Evolutionary conservation across 2,113 vertebrate genomes (phyloP).

Genomic region (Mormyrus lacerda): DNA sequence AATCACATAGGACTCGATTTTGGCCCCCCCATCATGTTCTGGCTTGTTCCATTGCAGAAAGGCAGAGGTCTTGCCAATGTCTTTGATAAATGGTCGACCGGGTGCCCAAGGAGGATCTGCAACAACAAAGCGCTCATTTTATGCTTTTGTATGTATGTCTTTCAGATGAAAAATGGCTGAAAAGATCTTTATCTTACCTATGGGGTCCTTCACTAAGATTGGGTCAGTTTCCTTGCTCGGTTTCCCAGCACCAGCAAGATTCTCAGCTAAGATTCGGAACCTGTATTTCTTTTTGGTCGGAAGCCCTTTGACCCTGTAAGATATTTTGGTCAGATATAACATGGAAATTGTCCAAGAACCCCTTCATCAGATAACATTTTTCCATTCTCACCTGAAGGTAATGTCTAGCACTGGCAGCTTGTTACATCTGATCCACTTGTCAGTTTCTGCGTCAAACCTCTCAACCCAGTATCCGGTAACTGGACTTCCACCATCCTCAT

Average conservation of each 20-base stretch:
- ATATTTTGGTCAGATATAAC: neutral
- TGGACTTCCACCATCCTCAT: conserved; percentile 93
- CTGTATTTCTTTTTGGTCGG: conserved; percentile 88
- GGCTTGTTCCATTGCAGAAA: conserved; percentile 82
- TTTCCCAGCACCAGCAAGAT: conserved; percentile 91
- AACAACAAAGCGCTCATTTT: conserved; percentile 20
- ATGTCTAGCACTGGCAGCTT: conserved; percentile 87
- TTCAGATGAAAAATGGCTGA: neutral
- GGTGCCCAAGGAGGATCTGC: conserved; percentile 96
- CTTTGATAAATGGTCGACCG: conserved; percentile 83
- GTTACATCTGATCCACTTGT: conserved; percentile 96
- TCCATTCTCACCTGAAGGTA: conserved; percentile 71
- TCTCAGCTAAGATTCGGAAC: conserved; percentile 95
- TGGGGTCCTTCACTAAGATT: conserved; percentile 91
- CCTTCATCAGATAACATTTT: neutral
- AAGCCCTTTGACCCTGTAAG: conserved; percentile 85
- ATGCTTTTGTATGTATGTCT: neutral
- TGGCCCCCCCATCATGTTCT: conserved; percentile 93
- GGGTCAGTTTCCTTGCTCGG: conserved; percentile 84
- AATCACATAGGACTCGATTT: conserved; percentile 88
- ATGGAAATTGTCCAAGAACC: neutral
- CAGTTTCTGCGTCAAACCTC: conserved; percentile 83
- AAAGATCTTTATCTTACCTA: conserved; percentile 60
- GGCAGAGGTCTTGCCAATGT: conserved; percentile 76
- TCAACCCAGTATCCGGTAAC: conserved; percentile 97